Conservation (phyloP, 2,113 vertebrate species). For the Myrmecophaga tridactyla region DNA sequence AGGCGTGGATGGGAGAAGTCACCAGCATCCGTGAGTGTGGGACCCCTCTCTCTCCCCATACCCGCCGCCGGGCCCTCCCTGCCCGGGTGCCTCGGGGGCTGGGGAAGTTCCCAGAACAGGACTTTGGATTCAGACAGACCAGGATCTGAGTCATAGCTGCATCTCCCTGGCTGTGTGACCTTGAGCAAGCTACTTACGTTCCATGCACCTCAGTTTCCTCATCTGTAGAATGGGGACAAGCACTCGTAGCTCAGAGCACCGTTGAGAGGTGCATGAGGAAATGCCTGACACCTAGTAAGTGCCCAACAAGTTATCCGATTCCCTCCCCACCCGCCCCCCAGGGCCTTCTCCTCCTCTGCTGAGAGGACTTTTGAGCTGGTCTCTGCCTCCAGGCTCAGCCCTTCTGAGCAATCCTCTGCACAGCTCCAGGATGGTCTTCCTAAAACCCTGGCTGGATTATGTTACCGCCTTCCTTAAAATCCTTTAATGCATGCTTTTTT, state of each 20-base stretch:
- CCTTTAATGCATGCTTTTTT: no score
- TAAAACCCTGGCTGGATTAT: not conserved
- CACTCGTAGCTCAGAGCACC: not conserved
- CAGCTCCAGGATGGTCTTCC: not conserved
- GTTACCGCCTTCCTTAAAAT: not conserved
- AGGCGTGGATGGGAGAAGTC: not conserved
- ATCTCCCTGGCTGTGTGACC: not conserved
- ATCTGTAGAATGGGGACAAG: not conserved
- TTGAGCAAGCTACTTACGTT: not conserved
- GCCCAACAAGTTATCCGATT: not conserved
- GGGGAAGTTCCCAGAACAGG: not conserved
- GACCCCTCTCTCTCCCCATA: fast-evolving
- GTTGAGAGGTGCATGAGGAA: not conserved
- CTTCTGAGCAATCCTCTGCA: not conserved
- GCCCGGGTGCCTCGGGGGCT: not conserved
- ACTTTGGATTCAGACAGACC: not conserved
- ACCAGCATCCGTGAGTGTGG: fast-evolving
- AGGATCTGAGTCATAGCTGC: not conserved
- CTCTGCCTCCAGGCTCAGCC: not conserved
- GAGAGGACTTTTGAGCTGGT: not conserved
- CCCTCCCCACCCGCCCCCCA: no score
- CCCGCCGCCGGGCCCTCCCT: not conserved
- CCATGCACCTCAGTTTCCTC: not conserved
- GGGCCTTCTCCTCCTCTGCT: not conserved
- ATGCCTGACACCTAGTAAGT: not conserved